These are phyloP conservation scores for Lepilemur ruficaudatus DNA, from an alignment of 2,797 vertebrate species.

Conservation along the genomic window DNA sequence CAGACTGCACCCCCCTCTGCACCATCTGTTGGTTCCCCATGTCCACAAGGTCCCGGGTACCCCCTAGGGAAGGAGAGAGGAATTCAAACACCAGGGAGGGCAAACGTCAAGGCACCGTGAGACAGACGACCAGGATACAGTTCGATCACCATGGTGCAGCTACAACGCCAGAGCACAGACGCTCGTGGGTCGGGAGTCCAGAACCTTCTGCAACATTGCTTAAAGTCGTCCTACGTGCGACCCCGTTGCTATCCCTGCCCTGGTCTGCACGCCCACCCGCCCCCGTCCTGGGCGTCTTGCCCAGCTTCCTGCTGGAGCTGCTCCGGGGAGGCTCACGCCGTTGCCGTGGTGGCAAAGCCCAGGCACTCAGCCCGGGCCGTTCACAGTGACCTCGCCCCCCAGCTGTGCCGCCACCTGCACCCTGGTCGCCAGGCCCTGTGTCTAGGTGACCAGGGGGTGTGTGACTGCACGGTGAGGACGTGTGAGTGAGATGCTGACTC, in stretches of 20 bases:
- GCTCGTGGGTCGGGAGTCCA: not conserved
- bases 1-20: too few species aligned
- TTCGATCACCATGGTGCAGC: not conserved
- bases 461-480: accelerated
- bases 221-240: accelerated
- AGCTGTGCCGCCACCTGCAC: not conserved
- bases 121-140: accelerated
- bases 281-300: not conserved
- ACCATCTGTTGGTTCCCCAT: not conserved
- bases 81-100: too few species aligned
- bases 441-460: accelerated
- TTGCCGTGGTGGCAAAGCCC: not conserved
- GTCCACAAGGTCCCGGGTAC: not conserved
- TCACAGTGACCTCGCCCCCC: not conserved
- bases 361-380: not conserved
- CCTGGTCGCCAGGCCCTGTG: not conserved
- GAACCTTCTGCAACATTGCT: accelerated
- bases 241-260: not conserved
- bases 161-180: too few species aligned
- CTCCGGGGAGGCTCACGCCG: not conserved
- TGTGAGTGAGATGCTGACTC: not conserved
- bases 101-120: not conserved
- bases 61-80: not conserved
- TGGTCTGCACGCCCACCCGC: accelerated
- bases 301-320: not conserved